Evolutionary conservation across 2,113 vertebrate species (phyloP).

Genomic region (Pomatorhinus ruficollis): DNA sequence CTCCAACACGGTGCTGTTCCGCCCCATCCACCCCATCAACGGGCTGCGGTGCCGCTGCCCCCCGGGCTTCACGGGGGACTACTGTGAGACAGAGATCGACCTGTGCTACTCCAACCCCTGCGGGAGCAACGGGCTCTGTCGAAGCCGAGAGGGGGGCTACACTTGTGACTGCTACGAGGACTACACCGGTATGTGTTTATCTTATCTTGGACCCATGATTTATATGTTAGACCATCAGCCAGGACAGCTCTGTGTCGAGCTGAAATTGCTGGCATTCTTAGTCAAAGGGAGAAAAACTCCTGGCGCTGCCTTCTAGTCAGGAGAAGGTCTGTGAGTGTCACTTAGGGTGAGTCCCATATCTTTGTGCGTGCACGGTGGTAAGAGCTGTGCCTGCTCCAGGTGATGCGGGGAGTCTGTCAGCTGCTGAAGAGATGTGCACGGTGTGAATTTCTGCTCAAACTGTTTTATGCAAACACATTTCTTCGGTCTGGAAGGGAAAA

Average conservation of each 20-base stretch:
- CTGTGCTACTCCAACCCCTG: constrained; percentile 96
- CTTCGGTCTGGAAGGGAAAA: not conserved
- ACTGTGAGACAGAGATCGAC: constrained; percentile 95
- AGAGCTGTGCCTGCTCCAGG: not conserved
- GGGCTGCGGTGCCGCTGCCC: constrained; percentile 94
- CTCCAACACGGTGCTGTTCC: constrained; percentile 91
- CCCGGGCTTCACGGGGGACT: constrained; percentile 90
- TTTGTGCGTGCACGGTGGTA: accelerated
- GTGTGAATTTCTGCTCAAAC: not conserved
- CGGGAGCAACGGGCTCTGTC: constrained; percentile 85
- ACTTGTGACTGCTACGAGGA: constrained; percentile 90
- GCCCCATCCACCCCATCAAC: constrained; percentile 94
- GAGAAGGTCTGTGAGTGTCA: not conserved
- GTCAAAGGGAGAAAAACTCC: not conserved
- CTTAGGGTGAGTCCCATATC: not conserved
- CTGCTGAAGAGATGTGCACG: not conserved
- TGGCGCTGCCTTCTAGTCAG: not conserved
- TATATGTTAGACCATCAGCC: not conserved
- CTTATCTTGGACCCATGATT: constrained; percentile 17
- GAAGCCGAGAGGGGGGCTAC: constrained; percentile 92
- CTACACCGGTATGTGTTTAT: constrained; percentile 86
- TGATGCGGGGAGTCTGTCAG: not conserved
- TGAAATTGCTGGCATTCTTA: constrained; percentile 58
- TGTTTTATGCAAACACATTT: not conserved
- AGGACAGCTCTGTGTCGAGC: constrained; percentile 21